Evolutionary conservation across 2,113 vertebrate species (phyloP).

Genomic region (Xenopus laevis): DNA sequence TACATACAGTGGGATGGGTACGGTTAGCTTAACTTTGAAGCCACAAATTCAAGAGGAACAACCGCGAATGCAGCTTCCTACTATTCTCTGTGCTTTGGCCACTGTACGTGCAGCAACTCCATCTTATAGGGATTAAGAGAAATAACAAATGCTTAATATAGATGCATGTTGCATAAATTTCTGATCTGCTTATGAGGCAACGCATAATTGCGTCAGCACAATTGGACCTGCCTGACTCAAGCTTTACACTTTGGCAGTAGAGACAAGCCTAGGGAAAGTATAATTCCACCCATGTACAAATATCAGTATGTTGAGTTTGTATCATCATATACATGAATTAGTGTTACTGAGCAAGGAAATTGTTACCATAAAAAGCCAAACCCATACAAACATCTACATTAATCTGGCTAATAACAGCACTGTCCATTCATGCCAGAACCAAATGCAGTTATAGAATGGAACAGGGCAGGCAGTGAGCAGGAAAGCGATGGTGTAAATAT

Average conservation of each 20-base stretch:
- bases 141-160: slow-evolving; percentile 13
- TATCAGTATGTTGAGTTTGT: background rate
- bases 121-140: background rate
- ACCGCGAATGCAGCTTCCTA: slow-evolving; percentile 11
- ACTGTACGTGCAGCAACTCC: background rate
- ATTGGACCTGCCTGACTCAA: background rate
- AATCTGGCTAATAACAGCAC: too few relatives aligned
- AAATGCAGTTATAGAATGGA: too few relatives aligned
- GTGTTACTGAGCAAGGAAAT: background rate
- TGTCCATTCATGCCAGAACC: too few relatives aligned
- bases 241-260: background rate
- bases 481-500: too few relatives aligned
- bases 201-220: background rate
- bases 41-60: slow-evolving; percentile 12
- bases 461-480: too few relatives aligned
- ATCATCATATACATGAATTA: too few relatives aligned
- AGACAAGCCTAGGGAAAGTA: background rate
- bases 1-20: slow-evolving; percentile 9
- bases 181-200: background rate
- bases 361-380: too few relatives aligned
- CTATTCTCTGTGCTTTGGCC: slow-evolving; percentile 32
- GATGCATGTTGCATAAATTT: slow-evolving; percentile 5
- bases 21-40: slow-evolving; percentile 1
- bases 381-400: too few relatives aligned
- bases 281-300: background rate